phyloP scores from a whole-genome alignment of 1,140 invertebrate species.

The Neodiprion fabricii region DNA sequence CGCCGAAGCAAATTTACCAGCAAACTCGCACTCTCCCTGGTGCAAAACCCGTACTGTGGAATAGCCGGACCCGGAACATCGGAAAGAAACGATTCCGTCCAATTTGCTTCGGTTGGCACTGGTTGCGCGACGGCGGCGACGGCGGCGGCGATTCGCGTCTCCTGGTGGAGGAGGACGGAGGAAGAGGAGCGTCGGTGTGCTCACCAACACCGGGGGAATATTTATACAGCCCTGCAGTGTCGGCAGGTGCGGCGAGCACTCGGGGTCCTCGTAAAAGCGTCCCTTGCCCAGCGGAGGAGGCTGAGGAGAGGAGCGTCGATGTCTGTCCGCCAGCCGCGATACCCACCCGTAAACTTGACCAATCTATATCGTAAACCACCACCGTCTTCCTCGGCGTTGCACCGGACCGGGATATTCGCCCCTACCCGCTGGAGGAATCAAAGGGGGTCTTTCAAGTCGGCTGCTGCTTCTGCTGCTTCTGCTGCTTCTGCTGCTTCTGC shows the following conservation, averaged over 20 bases:
- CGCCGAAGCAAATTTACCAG: too few relatives aligned
- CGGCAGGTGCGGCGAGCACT: not conserved
- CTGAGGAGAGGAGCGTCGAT: not conserved
- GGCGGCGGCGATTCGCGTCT: too few relatives aligned
- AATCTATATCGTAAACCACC: slow-evolving; percentile 5
- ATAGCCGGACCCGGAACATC: not conserved
- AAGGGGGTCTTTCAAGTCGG: too few relatives aligned
- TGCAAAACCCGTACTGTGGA: too few relatives aligned
- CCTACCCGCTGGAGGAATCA: too few relatives aligned
- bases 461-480: too few relatives aligned
- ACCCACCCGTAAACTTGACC: not conserved
- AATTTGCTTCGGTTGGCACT: slow-evolving; percentile 7
- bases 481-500: too few relatives aligned
- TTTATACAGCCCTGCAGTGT: not conserved
- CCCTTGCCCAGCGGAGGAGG: not conserved
- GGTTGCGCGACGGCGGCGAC: not conserved
- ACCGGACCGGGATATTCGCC: too few relatives aligned
- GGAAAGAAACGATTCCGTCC: slow-evolving; percentile 1
- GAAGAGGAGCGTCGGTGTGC: not conserved
- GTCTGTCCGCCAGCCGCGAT: not conserved
- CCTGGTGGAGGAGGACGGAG: too few relatives aligned
- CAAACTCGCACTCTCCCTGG: too few relatives aligned
- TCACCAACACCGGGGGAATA: not conserved
- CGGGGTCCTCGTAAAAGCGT: not conserved
- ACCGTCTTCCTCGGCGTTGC: not conserved